Base-by-base conservation (phyloP, 2,888 invertebrate genomes). In the Hydriomena furcata region DNA sequence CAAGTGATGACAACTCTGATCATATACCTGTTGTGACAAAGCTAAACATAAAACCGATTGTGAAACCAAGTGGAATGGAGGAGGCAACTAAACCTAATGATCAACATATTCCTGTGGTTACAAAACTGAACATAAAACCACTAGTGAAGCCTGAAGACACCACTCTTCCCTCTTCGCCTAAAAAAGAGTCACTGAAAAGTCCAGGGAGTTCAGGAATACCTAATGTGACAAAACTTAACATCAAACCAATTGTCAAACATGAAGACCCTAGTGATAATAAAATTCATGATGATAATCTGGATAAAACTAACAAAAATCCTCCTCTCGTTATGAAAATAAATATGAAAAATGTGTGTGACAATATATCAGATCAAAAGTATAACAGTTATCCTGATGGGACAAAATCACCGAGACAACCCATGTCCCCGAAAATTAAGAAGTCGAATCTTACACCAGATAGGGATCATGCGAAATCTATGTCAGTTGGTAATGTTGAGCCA, bases 1-100 rank as follows among this genome's bases (percentile, higher is more conserved):
- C 89, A 53, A 88, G 87, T 77, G 88, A 90, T 78, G 89, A 89
- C 48, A 87, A 89, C 70, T 68, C 68, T 55, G 88, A 87, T 63
- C 72, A 82, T 54, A 85, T 89, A 80, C 89, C 89, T 58, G 68
- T 86, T 66, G 82, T 88, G 54, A 91, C 91, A 60, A 92, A 92
- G 79, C 73, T 92, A 37, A 92, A 91, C 55, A 92, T 93, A 54
- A 93, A 92, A 78, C 92, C 92, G 1, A 81, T 93, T 50, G 57
- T 83, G 37, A 88, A 82, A 67, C 89, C 88, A 50, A 73, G 65
- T 64, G 79, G 81, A 35, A 21, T 34, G 3, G 58, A 81, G 24
- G 80, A 79, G 40, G 56, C 66, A 21, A 46, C 54, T 43, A 79
- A 72, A 63, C 55, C 53, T 40, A 59, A 43, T 68, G 86, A 84